Evolutionary conservation across 2,113 vertebrate genomes (phyloP).

Genomic region (Echinops telfairi): DNA sequence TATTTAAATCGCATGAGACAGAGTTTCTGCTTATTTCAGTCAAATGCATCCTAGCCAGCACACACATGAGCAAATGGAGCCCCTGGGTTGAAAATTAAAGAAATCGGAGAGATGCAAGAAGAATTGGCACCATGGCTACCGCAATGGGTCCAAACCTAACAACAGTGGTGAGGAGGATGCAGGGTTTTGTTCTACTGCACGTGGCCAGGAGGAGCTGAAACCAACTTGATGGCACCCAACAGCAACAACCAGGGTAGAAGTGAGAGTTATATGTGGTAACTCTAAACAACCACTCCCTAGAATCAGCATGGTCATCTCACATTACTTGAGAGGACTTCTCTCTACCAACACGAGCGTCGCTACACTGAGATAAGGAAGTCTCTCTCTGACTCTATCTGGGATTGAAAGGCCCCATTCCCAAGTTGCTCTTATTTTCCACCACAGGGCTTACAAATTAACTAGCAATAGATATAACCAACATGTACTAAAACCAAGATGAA

Average conservation of each 20-base stretch:
- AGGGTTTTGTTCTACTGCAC: too few relatives aligned
- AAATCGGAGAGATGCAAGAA: neutral
- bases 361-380: neutral
- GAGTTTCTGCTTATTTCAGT: neutral
- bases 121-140: too few relatives aligned
- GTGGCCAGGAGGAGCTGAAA: too few relatives aligned
- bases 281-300: neutral
- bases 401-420: neutral
- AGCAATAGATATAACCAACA: too few relatives aligned
- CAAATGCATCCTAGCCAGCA: neutral
- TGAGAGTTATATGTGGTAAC: too few relatives aligned
- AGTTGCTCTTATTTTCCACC: neutral
- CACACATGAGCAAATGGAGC: neutral
- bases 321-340: neutral
- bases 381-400: neutral
- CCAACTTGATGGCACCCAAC: too few relatives aligned
- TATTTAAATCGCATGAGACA: neutral
- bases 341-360: neutral
- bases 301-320: neutral
- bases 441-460: too few relatives aligned
- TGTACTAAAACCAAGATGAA: too few relatives aligned
- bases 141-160: too few relatives aligned
- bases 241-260: too few relatives aligned
- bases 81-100: neutral
- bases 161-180: too few relatives aligned